Evolutionary conservation across 2,797 vertebrate species (phyloP).

Genomic region (Pangasius macronema): DNA sequence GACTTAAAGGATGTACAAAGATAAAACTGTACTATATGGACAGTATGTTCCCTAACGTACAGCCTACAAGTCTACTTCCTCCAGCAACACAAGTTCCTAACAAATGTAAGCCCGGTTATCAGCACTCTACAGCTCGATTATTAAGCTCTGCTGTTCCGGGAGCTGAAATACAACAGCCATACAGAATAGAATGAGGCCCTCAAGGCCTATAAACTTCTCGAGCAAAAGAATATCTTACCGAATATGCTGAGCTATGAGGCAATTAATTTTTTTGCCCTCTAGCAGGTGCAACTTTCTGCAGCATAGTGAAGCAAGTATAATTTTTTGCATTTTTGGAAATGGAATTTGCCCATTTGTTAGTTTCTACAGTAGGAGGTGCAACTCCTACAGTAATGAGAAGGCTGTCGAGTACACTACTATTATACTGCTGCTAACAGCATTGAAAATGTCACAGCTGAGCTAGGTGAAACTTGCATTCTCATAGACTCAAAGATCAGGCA

Average conservation of each 20-base stretch:
- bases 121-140: constrained; percentile 25
- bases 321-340: not conserved
- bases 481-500: not conserved
- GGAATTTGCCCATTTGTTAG: not conserved
- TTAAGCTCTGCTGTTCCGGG: not conserved
- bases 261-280: not conserved
- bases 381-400: not conserved
- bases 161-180: constrained; percentile 18
- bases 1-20: not conserved
- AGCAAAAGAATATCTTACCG: not conserved
- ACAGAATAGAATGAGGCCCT: not conserved
- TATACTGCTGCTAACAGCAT: not conserved
- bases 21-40: not conserved
- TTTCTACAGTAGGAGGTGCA: not conserved
- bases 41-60: not conserved
- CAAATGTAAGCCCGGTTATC: constrained; percentile 13
- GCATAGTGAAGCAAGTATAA: not conserved
- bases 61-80: not conserved
- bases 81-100: not conserved
- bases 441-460: not conserved
- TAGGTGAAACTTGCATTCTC: not conserved
- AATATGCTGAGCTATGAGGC: not conserved
- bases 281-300: not conserved
- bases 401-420: not conserved
- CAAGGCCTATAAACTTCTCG: not conserved